These are phyloP conservation scores for Chirona hameri DNA, from an alignment of 2,888 invertebrate species.

Conservation along the genomic window DNA sequence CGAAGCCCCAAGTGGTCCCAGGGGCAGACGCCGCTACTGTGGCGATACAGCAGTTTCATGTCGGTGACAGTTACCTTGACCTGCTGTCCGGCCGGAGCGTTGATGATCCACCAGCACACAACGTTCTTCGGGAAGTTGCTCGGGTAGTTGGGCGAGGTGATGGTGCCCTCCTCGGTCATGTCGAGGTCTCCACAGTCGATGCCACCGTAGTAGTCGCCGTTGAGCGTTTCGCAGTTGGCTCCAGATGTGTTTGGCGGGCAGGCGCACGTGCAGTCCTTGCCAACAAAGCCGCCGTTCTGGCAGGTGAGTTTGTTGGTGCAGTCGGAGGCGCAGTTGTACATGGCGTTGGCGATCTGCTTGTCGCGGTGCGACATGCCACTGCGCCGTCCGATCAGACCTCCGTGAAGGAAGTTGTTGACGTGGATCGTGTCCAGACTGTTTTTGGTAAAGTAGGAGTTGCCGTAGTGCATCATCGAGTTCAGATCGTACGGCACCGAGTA, in stretches of 20 bases:
- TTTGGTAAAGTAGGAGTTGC: background rate
- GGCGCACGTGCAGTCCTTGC: background rate
- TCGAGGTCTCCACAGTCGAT: background rate
- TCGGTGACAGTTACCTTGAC: background rate
- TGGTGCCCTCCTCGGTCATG: background rate
- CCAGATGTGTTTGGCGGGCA: background rate
- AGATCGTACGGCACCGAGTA: background rate
- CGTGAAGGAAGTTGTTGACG: background rate
- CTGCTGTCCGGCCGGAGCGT: no score
- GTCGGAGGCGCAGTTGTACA: no score
- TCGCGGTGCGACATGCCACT: background rate
- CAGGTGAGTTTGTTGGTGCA: no score
- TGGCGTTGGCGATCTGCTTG: background rate
- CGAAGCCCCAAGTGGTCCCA: background rate
- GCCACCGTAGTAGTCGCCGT: background rate
- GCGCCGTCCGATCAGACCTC: background rate
- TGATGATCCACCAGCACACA: background rate
- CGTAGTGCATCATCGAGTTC: background rate
- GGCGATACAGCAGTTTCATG: background rate
- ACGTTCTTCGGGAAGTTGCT: background rate
- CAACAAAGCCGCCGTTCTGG: background rate
- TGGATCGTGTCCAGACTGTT: background rate
- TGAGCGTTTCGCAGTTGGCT: background rate
- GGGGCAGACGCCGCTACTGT: background rate
- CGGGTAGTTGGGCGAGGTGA: background rate